Conservation (phyloP, 2,113 vertebrate species). For the Ursus arctos region DNA sequence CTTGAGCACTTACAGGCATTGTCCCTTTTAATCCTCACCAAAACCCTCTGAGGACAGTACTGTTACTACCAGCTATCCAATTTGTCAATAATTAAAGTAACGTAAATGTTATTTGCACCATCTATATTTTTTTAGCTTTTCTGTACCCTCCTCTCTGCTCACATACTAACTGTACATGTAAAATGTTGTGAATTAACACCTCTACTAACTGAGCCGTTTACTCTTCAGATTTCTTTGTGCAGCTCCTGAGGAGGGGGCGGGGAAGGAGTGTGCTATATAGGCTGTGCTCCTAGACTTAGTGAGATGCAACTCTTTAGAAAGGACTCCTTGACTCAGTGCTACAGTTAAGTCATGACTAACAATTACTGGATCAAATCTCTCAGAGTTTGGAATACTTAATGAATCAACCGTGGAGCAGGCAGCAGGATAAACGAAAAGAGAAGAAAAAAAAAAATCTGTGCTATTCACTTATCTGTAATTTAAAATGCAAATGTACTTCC, state of each 20-base stretch:
- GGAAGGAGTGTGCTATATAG: background rate
- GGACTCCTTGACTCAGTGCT: background rate
- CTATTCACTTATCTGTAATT: background rate
- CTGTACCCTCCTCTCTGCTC: background rate
- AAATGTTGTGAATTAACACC: background rate
- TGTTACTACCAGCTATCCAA: background rate
- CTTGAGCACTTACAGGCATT: background rate
- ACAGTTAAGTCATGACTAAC: background rate
- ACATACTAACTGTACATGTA: background rate
- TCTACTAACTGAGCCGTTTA: background rate
- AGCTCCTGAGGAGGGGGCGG: background rate
- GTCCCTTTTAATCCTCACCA: background rate
- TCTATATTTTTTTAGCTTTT: background rate
- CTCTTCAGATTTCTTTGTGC: background rate
- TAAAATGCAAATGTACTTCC: background rate
- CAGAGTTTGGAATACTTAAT: background rate
- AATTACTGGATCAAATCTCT: background rate
- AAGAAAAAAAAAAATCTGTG: background rate
- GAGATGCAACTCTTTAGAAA: background rate
- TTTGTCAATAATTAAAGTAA: background rate
- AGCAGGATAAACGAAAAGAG: background rate
- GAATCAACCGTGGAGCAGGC: background rate
- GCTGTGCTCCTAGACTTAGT: background rate
- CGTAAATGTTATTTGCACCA: background rate
- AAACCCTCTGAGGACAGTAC: background rate